These are phyloP conservation scores for Trematocara unimaculatum DNA, from an alignment of 2,113 vertebrate species.

Conservation along the genomic window DNA sequence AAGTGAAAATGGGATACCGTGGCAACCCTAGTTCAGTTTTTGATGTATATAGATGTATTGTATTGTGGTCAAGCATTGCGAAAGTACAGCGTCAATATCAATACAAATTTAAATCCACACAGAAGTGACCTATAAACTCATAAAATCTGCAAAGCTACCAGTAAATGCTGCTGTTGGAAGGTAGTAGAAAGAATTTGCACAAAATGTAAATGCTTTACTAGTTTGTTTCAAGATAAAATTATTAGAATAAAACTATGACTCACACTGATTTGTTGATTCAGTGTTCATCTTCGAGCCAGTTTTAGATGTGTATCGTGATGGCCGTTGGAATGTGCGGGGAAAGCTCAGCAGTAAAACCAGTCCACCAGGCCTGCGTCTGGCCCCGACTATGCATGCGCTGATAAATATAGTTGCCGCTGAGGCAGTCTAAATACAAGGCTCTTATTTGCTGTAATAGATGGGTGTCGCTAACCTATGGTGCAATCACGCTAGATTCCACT, in stretches of 20 bases:
- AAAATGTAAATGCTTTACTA: background rate
- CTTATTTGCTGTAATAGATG: constrained; percentile 73
- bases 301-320: constrained; percentile 58
- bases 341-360: constrained; percentile 54
- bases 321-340: constrained; percentile 66
- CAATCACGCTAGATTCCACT: constrained; percentile 72
- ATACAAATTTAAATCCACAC: background rate
- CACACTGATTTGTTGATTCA: background rate
- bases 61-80: background rate
- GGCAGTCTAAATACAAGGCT: constrained; percentile 77
- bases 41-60: background rate
- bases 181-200: background rate
- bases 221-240: background rate
- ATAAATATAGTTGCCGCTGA: constrained; percentile 77
- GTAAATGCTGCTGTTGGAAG: background rate
- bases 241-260: background rate
- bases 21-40: background rate
- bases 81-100: background rate
- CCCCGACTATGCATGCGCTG: constrained; percentile 59
- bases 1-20: background rate
- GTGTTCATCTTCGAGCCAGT: background rate
- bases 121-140: background rate
- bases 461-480: constrained; percentile 77
- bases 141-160: background rate
- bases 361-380: constrained; percentile 44